Conservation (phyloP, 2,888 invertebrate genomes). For the Nipponacmea schrenckii region DNA sequence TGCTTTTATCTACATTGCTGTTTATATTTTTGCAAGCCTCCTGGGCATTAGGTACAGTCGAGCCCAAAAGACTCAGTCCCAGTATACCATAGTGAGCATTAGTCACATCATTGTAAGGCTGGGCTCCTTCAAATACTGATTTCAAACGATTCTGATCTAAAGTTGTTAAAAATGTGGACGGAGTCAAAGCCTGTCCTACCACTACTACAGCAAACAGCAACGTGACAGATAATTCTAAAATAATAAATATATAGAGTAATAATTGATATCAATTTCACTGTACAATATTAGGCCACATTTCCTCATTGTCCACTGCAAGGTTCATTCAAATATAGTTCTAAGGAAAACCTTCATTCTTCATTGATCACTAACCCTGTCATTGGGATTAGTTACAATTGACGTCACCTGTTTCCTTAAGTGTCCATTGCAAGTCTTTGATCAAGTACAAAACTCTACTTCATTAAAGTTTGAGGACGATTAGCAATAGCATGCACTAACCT, state of each 20-base stretch:
- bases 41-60: conserved; percentile 71
- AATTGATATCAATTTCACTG: background rate
- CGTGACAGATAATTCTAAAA: conserved; percentile 49
- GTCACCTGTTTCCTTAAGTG: no score
- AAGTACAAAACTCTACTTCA: no score
- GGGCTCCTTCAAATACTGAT: conserved; percentile 63
- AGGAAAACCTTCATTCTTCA: no score
- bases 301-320: no score
- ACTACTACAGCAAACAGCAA: conserved; percentile 59
- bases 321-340: no score
- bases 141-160: conserved; percentile 63
- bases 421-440: no score
- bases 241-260: conserved; percentile 13
- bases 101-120: conserved; percentile 62
- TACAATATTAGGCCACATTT: no score
- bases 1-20: conserved; percentile 65
- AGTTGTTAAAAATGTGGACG: conserved; percentile 64
- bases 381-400: no score
- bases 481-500: no score
- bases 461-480: no score
- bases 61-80: conserved; percentile 78
- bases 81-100: conserved; percentile 79
- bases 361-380: no score
- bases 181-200: conserved; percentile 62
- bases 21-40: conserved; percentile 70